These are phyloP conservation scores for Triops longicaudatus DNA, from an alignment of 1,140 invertebrate species.

Conservation along the genomic window DNA sequence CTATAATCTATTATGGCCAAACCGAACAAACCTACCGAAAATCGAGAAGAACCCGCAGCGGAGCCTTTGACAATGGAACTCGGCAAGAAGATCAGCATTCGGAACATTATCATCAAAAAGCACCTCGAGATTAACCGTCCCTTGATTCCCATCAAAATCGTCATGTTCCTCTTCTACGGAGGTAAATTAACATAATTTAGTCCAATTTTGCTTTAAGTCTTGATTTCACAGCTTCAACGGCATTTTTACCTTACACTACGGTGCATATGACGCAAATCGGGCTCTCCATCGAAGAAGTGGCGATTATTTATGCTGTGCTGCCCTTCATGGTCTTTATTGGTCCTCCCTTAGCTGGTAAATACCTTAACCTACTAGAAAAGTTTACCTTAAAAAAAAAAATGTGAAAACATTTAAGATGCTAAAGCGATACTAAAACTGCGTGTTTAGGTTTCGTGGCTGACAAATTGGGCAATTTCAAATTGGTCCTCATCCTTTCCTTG, in stretches of 20 bases:
- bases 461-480: slow-evolving; percentile 69
- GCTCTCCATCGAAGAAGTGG: slow-evolving; percentile 69
- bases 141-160: slow-evolving; percentile 55
- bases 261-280: slow-evolving; percentile 82
- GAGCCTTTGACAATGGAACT: neutral
- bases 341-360: slow-evolving; percentile 61
- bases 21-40: neutral
- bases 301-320: slow-evolving; percentile 69
- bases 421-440: neutral
- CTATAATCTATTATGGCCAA: neutral
- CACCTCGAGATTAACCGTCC: slow-evolving; percentile 32
- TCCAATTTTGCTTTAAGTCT: slow-evolving; percentile 27
- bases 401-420: neutral
- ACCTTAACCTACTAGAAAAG: neutral
- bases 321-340: slow-evolving; percentile 71
- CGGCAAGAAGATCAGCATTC: neutral
- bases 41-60: neutral
- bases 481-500: slow-evolving; percentile 61
- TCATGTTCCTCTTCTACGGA: slow-evolving; percentile 69
- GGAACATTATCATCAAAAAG: slow-evolving; percentile 13
- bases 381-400: neutral
- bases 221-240: slow-evolving; percentile 56
- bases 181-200: slow-evolving; percentile 42
- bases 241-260: slow-evolving; percentile 69
- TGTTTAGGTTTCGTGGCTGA: slow-evolving; percentile 61